phyloP scores from a whole-genome alignment of 2,113 vertebrate species.

The Pelvicachromis taeniatus region DNA sequence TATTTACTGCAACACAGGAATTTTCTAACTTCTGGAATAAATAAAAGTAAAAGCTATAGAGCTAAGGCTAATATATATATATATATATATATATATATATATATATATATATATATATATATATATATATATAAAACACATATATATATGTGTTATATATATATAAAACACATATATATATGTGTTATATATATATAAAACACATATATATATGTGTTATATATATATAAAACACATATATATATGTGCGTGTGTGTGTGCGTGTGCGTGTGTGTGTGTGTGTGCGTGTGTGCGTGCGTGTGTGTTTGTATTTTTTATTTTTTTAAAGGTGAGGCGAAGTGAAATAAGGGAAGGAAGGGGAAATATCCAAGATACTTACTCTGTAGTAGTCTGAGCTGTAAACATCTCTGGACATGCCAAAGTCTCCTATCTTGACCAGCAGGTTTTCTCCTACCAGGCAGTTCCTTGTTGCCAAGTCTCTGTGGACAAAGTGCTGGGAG shows the following conservation, averaged over 20 bases:
- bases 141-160: no score
- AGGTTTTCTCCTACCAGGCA: conserved; percentile 97
- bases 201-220: no score
- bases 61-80: background rate
- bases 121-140: no score
- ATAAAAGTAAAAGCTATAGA: background rate
- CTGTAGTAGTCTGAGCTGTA: conserved; percentile 99
- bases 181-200: no score
- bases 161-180: no score
- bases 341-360: background rate
- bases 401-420: conserved; percentile 98
- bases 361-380: conserved; percentile 69
- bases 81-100: no score
- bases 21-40: background rate
- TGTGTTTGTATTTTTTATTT: no score
- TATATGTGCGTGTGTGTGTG: no score
- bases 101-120: no score
- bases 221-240: no score
- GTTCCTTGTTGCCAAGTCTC: conserved; percentile 95
- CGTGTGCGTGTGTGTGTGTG: no score
- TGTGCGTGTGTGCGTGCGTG: no score
- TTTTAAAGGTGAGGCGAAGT: background rate
- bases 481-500: conserved; percentile 97
- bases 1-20: background rate
- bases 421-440: conserved; percentile 98